Evolutionary conservation across 2,113 vertebrate species (phyloP).

Genomic region (Elephantulus edwardii): DNA sequence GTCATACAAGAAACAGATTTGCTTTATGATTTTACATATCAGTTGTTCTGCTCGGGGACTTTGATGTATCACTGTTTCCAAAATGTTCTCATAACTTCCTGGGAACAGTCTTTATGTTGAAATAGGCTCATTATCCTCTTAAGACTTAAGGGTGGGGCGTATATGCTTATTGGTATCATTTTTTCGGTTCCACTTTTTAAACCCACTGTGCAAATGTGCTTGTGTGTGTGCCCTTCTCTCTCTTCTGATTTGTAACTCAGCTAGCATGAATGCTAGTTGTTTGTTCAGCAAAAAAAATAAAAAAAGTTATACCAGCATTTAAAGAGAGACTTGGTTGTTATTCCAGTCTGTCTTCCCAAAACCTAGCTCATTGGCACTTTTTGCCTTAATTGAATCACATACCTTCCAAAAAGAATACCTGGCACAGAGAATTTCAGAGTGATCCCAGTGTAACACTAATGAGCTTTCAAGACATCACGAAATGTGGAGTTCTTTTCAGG

Average conservation of each 20-base stretch:
- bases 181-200: background rate
- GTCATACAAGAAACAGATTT: conserved; percentile 60
- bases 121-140: conserved; percentile 18
- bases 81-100: conserved; percentile 10
- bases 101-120: conserved; percentile 15
- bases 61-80: conserved; percentile 41
- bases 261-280: background rate
- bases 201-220: background rate
- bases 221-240: background rate
- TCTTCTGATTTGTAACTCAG: conserved; percentile 1
- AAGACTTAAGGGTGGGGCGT: background rate
- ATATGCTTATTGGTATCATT: background rate
- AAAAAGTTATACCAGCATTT: background rate
- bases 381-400: background rate
- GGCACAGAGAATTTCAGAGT: background rate
- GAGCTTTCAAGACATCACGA: background rate
- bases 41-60: conserved; percentile 23
- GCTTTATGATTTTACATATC: conserved; percentile 53
- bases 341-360: background rate
- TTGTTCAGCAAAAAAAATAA: background rate
- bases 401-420: background rate
- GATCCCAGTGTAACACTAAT: background rate
- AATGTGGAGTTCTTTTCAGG: background rate
- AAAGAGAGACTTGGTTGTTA: background rate
- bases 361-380: background rate